Evolutionary conservation across 2,797 vertebrate genomes (phyloP), one percentile per base, ranked within the genome.

Genomic region (Smutsia temminckii): DNA sequence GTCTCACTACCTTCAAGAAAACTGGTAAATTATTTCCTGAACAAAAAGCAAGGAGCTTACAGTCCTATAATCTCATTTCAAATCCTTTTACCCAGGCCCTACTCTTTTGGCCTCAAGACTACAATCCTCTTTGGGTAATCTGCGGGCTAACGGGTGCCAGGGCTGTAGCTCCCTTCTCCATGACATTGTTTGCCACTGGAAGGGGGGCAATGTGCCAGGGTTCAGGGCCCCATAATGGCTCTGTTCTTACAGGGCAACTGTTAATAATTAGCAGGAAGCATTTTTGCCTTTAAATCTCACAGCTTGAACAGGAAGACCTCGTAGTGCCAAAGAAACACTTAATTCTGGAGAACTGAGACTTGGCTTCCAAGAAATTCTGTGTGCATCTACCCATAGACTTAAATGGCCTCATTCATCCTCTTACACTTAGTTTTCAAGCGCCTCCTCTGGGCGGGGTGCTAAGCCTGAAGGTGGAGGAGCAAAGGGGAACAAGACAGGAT

Each of bases 41-140:
- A 99, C 98, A 98, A 99, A 69, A 98, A 98, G 98, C 98, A 98
- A 98, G 97, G 97, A 96, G 95, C 98, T 98, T 98, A 98, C 97
- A 98, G 98, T 98, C 97, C 97, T 89, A 97, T 99, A 98, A 99
- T 99, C 99, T 98, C 98, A 98, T 98, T 98, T 98, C 97, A 98
- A 99, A 99, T 98, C 98, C 99, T 98, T 98, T 98, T 98, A 98
- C 98, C 97, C 97, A 98, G 97, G 98, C 98, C 98, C 97, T 98
- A 97, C 94, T 98, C 98, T 97, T 97, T 94, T 98, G 98, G 98
- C 98, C 98, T 98, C 97, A 96, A 98, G 98, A 98, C 97, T 85
- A 75, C 98, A 99, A 99, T 99, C 98, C 98, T 98, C 98, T 98
- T 98, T 98, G 97, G 98, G 97, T 99, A 98, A 99, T 98, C 98